Evolutionary conservation across 2,888 invertebrate genomes (phyloP).

Genomic region (Lithophane socia): DNA sequence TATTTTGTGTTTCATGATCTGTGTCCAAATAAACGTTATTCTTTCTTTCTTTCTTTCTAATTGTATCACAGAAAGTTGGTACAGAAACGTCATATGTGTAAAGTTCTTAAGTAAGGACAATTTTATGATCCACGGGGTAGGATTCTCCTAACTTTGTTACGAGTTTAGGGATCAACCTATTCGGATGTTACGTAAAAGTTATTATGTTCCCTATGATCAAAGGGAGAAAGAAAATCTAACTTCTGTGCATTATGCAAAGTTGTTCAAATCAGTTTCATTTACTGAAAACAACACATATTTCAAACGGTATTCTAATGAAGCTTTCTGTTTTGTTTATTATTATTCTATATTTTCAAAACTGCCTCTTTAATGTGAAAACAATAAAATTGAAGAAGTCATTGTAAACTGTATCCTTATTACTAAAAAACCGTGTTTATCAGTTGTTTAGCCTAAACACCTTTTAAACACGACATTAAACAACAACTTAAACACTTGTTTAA

Average conservation of each 20-base stretch:
- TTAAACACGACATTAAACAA: too few species aligned
- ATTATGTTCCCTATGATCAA: constrained; percentile 38
- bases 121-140: constrained; percentile 37
- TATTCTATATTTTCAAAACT: not conserved
- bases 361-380: not conserved
- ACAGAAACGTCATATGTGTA: constrained; percentile 7
- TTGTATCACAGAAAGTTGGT: constrained; percentile 34
- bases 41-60: too few species aligned
- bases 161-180: constrained; percentile 50
- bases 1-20: too few species aligned
- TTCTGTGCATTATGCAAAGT: not conserved
- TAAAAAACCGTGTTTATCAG: too few species aligned
- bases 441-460: too few species aligned
- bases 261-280: not conserved
- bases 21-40: too few species aligned
- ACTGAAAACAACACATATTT: not conserved
- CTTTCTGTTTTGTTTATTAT: not conserved
- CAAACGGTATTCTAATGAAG: not conserved
- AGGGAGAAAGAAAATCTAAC: constrained; percentile 8
- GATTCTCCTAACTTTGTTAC: constrained; percentile 48
- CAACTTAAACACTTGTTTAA: too few species aligned
- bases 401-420: not conserved
- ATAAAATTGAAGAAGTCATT: not conserved
- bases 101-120: constrained; percentile 39
- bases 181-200: constrained; percentile 36